Evolutionary conservation across 2,888 invertebrate species (phyloP).

Genomic region (Tachina lurida): DNA sequence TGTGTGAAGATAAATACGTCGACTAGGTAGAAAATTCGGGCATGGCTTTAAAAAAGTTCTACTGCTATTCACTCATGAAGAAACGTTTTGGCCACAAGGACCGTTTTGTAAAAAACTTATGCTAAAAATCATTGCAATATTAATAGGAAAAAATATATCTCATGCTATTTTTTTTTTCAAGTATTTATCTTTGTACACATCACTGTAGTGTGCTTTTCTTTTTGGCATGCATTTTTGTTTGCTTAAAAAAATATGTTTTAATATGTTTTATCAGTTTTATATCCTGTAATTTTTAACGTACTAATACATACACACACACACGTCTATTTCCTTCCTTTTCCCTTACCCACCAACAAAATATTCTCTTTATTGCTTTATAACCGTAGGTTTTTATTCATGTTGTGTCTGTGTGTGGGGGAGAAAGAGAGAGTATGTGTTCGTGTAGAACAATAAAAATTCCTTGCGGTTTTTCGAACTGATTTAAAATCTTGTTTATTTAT

Average conservation of each 20-base stretch:
- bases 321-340: not conserved
- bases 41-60: no score
- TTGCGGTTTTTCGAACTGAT: constrained; percentile 42
- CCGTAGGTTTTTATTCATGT: constrained; percentile 4
- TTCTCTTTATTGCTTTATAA: not conserved
- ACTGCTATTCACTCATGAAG: no score
- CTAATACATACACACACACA: not conserved
- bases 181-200: no score
- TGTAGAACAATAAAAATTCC: not conserved
- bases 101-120: no score
- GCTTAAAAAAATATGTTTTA: constrained; percentile 40
- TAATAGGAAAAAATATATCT: no score
- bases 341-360: not conserved
- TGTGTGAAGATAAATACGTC: no score
- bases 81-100: no score
- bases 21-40: no score
- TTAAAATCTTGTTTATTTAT: constrained; percentile 3
- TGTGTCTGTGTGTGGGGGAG: not conserved
- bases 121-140: no score
- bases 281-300: constrained; percentile 36
- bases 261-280: constrained; percentile 58
- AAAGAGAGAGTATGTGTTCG: not conserved
- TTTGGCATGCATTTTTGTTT: not conserved
- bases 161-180: no score
- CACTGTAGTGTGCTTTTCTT: not conserved